A percentile compares a stretch with the other conserved stretches of the same genome.
Conservation (phyloP, 2,888 invertebrate species). For the Himalopsyche tibetana region DNA sequence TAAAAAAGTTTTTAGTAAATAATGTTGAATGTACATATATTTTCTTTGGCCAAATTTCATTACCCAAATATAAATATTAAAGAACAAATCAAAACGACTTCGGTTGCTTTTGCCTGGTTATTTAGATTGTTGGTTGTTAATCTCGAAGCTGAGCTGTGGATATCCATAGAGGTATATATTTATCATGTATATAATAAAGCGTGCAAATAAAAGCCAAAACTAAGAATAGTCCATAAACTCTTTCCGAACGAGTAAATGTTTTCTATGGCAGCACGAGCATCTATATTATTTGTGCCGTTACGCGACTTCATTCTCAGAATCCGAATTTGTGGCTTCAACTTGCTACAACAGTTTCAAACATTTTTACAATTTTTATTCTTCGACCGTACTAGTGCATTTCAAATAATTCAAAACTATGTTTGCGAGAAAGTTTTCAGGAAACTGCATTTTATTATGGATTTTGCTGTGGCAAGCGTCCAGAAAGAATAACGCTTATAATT, state of each 20-base stretch:
- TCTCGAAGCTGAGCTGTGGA: neutral
- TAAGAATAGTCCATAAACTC: neutral
- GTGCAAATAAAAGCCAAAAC: conserved; percentile 8
- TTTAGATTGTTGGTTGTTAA: neutral
- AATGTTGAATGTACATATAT: too few species aligned
- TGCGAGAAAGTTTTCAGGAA: neutral
- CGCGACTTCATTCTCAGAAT: neutral
- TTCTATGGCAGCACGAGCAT: conserved; percentile 1
- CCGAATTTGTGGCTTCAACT: conserved; percentile 1
- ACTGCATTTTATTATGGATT: neutral
- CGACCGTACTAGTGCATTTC: neutral
- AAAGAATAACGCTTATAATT: too few species aligned
- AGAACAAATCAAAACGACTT: neutral
- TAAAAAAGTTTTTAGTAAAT: too few species aligned
- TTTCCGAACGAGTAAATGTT: conserved; percentile 31
- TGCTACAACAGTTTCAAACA: neutral
- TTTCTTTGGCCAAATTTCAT: too few species aligned
- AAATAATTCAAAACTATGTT: conserved; percentile 18
- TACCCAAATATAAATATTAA: too few species aligned
- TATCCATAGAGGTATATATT: neutral
- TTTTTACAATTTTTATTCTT: conserved; percentile 1
- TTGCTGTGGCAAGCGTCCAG: too few species aligned
- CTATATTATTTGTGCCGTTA: neutral
- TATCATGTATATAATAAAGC: neutral
- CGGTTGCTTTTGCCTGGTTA: neutral